Conservation (phyloP, 2,113 vertebrate genomes). For the Ursus arctos region DNA sequence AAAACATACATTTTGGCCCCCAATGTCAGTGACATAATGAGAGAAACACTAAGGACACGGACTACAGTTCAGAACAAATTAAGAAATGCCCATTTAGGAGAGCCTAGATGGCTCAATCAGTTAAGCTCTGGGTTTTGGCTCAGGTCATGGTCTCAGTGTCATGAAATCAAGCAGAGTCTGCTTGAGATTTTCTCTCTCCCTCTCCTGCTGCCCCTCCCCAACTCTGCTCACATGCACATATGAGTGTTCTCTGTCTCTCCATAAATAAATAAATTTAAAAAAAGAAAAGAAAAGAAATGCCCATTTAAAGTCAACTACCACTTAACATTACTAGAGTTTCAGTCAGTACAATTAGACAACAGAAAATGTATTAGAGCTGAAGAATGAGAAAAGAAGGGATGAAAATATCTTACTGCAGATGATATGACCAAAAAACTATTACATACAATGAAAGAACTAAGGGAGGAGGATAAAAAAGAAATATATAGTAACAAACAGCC, state of each 20-base stretch:
- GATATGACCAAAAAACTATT: neutral
- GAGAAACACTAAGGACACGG: neutral
- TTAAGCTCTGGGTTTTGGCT: neutral
- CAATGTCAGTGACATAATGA: neutral
- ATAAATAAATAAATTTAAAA: neutral
- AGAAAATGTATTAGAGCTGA: neutral
- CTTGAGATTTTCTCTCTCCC: neutral
- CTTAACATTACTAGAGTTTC: neutral
- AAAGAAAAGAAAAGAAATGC: constrained; percentile 7
- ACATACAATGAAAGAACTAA: neutral
- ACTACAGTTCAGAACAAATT: neutral
- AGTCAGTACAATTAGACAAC: neutral
- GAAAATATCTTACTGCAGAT: neutral
- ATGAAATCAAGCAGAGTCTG: neutral
- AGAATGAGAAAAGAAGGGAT: neutral
- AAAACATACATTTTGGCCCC: neutral
- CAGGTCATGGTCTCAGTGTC: neutral
- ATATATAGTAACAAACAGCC: neutral
- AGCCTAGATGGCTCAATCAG: neutral
- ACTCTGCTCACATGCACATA: neutral
- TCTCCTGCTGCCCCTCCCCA: neutral
- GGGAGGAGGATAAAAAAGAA: neutral
- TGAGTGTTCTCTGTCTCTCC: neutral
- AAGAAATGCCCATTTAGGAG: neutral
- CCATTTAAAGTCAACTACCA: neutral